A percentile compares a stretch with the other conserved stretches of the same genome.
phyloP scores from a whole-genome alignment of 2,113 vertebrate species.

The Mixornis gularis region DNA sequence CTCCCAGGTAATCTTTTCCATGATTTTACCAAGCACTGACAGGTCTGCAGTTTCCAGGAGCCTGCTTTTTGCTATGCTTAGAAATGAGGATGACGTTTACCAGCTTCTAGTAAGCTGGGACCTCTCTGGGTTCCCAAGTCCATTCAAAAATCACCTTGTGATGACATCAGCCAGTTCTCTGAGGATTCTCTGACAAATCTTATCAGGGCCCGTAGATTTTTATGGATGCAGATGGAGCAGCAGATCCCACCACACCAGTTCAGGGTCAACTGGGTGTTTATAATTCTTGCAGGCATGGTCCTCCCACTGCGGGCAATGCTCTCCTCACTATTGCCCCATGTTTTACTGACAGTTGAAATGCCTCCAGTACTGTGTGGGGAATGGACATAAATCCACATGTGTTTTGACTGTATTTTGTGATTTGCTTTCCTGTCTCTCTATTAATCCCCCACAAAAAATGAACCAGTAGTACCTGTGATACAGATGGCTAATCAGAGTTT shows the following conservation, averaged over 20 bases:
- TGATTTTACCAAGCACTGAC: not conserved
- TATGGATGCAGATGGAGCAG: not conserved
- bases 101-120: not conserved
- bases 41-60: not conserved
- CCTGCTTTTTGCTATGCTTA: not conserved
- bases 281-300: not conserved
- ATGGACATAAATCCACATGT: not conserved
- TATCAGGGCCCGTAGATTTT: not conserved
- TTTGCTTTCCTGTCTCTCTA: not conserved
- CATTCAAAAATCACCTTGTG: not conserved
- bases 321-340: not conserved
- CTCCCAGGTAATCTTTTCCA: not conserved
- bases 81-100: not conserved
- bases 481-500: not conserved
- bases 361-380: rapidly evolving
- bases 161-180: not conserved
- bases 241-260: not conserved
- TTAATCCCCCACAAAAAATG: not conserved
- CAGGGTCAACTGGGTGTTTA: not conserved
- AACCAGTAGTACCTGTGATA: not conserved
- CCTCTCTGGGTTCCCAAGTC: not conserved
- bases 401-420: not conserved
- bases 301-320: not conserved
- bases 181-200: not conserved
- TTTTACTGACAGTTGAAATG: not conserved